These are phyloP conservation scores for Plusia festucae DNA, from an alignment of 2,888 invertebrate species.

Conservation along the genomic window DNA sequence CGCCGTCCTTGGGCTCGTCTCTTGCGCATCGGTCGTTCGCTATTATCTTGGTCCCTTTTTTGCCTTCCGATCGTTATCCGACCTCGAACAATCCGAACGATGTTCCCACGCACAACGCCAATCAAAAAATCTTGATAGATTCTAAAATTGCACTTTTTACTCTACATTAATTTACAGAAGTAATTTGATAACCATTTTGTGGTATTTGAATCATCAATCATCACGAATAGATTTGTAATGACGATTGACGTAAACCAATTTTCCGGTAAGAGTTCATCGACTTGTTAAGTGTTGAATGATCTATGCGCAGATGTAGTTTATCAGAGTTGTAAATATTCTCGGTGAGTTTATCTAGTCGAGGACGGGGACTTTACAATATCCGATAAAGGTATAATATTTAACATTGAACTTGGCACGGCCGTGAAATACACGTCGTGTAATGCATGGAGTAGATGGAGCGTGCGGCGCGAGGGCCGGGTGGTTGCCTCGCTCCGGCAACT, in stretches of 20 bases:
- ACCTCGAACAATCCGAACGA: slow-evolving; percentile 83
- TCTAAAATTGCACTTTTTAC: slow-evolving; percentile 82
- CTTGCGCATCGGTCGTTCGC: slow-evolving; percentile 72
- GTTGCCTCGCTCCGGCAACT: slow-evolving; percentile 67
- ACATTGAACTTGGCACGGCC: slow-evolving; percentile 68
- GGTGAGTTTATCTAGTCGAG: slow-evolving; percentile 41
- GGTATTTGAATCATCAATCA: slow-evolving; percentile 62
- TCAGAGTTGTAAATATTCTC: slow-evolving; percentile 45
- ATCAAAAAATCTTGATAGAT: slow-evolving; percentile 78
- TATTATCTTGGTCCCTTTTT: slow-evolving; percentile 86
- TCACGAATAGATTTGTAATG: slow-evolving; percentile 53
- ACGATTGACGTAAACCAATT: slow-evolving; percentile 61
- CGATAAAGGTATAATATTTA: slow-evolving; percentile 55
- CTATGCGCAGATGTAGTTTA: slow-evolving; percentile 30
- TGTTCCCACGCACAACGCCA: slow-evolving; percentile 83
- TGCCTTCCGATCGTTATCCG: slow-evolving; percentile 86
- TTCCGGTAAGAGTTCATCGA: slow-evolving; percentile 57
- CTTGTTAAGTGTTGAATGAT: slow-evolving; percentile 47
- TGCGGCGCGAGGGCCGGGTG: slow-evolving; percentile 51
- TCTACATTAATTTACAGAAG: slow-evolving; percentile 71
- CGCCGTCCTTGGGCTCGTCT: slow-evolving; percentile 80
- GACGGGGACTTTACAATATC: slow-evolving; percentile 44
- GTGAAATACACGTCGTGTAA: slow-evolving; percentile 65
- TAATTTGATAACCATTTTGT: slow-evolving; percentile 67
- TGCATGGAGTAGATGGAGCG: slow-evolving; percentile 49